Evolutionary conservation across 2,797 vertebrate species (phyloP).

Genomic region (Schizothorax lantsangensis): DNA sequence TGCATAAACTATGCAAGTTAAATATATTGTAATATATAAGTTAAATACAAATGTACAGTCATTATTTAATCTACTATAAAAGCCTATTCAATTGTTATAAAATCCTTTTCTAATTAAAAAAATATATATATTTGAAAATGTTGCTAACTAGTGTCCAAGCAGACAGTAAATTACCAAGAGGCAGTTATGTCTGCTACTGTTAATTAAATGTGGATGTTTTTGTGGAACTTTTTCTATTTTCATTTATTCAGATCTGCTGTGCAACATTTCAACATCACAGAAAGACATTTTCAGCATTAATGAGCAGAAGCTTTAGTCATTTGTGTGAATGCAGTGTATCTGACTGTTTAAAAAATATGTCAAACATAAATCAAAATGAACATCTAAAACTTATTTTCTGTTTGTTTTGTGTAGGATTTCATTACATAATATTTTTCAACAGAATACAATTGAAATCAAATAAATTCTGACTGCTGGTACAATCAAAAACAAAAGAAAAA

Average conservation of each 20-base stretch:
- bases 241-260: slow-evolving; percentile 18
- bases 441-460: neutral
- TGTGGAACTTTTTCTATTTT: neutral
- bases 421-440: neutral
- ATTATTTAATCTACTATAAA: neutral
- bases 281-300: slow-evolving; percentile 3
- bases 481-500: neutral
- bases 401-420: neutral
- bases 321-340: neutral
- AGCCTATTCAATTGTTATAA: neutral
- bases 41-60: neutral
- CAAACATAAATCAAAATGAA: slow-evolving; percentile 8
- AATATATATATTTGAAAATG: neutral
- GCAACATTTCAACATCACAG: slow-evolving; percentile 9
- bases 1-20: neutral
- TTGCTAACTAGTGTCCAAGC: neutral
- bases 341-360: neutral
- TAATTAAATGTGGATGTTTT: slow-evolving; percentile 3
- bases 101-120: neutral
- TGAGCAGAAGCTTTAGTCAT: neutral
- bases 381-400: neutral
- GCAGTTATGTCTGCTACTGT: neutral
- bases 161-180: neutral
- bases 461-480: neutral
- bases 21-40: neutral